Conservation (phyloP, 2,888 invertebrate genomes). For the Chironomus riparius region DNA sequence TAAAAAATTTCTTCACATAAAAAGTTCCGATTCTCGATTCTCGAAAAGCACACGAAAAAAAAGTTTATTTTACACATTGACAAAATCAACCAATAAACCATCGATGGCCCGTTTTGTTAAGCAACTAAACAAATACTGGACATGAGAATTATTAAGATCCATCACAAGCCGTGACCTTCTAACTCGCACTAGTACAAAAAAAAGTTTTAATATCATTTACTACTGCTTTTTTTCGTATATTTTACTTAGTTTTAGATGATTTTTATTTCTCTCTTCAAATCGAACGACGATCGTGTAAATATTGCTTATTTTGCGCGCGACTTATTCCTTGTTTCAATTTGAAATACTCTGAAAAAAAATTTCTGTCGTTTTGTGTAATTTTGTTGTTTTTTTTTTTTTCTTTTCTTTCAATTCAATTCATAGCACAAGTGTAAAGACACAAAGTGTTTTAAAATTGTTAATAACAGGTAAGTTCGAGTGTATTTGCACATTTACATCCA, state of each 20-base stretch:
- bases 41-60: not conserved
- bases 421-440: conserved; percentile 10
- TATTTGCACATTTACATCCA: too few species aligned
- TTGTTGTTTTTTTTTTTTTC: not conserved
- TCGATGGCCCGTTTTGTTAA: conserved; percentile 16
- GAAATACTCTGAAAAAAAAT: not conserved
- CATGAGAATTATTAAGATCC: not conserved
- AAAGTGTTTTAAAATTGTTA: not conserved
- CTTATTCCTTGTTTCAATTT: conserved; percentile 20
- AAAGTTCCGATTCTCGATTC: too few species aligned
- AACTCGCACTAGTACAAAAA: conserved; percentile 1
- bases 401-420: not conserved
- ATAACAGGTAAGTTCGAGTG: conserved; percentile 3
- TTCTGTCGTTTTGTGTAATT: not conserved
- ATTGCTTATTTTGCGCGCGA: conserved; percentile 19
- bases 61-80: not conserved
- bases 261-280: not conserved
- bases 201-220: not conserved
- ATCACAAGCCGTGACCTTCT: conserved; percentile 25
- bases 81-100: not conserved
- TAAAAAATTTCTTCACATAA: too few species aligned
- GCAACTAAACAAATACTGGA: conserved; percentile 14
- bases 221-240: not conserved
- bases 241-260: not conserved
- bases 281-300: not conserved